Conservation (phyloP, 2,888 invertebrate species). For the Panopea generosa region DNA sequence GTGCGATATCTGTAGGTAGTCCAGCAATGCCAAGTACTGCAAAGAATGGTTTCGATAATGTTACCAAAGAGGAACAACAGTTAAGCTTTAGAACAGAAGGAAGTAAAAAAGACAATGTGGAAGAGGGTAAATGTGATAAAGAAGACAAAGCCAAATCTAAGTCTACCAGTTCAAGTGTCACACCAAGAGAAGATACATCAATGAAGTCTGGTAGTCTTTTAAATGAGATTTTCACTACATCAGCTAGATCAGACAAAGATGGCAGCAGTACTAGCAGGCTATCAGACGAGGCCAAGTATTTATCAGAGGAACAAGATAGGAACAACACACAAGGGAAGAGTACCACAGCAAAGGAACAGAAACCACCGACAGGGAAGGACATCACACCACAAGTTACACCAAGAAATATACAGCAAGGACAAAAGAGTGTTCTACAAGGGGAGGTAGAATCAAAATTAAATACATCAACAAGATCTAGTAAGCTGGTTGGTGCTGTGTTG, state of each 20-base stretch:
- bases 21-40: constrained; percentile 27
- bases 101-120: too few relatives aligned
- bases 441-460: neutral
- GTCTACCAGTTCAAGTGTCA: neutral
- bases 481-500: constrained; percentile 7
- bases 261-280: neutral
- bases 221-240: constrained; percentile 34
- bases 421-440: too few relatives aligned
- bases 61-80: too few relatives aligned
- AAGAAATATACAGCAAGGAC: constrained; percentile 3
- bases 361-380: constrained; percentile 20
- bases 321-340: neutral
- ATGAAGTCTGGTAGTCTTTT: constrained; percentile 3
- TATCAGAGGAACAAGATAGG: neutral
- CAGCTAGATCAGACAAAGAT: constrained; percentile 20
- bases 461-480: constrained; percentile 3
- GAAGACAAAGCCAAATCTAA: too few relatives aligned
- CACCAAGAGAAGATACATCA: neutral
- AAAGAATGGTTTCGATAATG: constrained; percentile 12
- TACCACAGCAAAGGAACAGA: constrained; percentile 17
- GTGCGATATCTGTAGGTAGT: constrained; percentile 31
- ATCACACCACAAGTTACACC: neutral
- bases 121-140: too few relatives aligned
- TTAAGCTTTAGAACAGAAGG: too few relatives aligned
- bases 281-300: neutral